Conservation (phyloP, 2,888 invertebrate genomes). For the Strigamia maritima region DNA sequence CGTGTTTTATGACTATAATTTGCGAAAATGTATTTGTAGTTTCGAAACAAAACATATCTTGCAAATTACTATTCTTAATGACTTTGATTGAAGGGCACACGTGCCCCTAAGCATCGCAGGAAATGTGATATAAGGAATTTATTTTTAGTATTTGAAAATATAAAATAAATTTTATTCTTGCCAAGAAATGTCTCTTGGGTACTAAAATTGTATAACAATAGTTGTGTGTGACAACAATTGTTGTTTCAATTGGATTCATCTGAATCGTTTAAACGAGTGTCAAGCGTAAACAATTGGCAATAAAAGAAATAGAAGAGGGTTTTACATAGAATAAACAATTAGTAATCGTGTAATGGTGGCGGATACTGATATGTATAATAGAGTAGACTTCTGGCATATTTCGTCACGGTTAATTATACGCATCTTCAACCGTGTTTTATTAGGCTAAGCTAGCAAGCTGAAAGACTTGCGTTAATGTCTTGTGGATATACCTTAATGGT, state of each 20-base stretch:
- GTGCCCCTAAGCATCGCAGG: background rate
- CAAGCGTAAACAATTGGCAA: too few relatives aligned
- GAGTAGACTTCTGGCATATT: background rate
- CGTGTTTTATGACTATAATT: conserved; percentile 4
- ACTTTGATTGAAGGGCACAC: conserved; percentile 21
- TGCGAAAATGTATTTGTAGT: background rate
- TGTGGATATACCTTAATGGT: too few relatives aligned
- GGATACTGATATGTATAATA: too few relatives aligned
- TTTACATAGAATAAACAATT: background rate
- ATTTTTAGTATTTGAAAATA: too few relatives aligned
- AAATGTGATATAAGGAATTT: background rate
- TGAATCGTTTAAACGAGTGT: too few relatives aligned
- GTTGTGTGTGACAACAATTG: too few relatives aligned
- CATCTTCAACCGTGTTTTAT: background rate
- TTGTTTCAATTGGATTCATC: too few relatives aligned
- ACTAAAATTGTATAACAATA: too few relatives aligned
- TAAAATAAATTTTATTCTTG: too few relatives aligned
- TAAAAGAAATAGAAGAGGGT: too few relatives aligned
- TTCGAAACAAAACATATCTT: background rate
- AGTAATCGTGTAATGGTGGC: background rate
- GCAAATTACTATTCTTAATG: background rate
- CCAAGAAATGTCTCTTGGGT: too few relatives aligned
- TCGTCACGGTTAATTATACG: background rate
- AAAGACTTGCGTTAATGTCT: too few relatives aligned
- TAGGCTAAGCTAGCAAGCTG: background rate